Conservation (phyloP, 2,113 vertebrate species). For the Cochlearius cochlearius region DNA sequence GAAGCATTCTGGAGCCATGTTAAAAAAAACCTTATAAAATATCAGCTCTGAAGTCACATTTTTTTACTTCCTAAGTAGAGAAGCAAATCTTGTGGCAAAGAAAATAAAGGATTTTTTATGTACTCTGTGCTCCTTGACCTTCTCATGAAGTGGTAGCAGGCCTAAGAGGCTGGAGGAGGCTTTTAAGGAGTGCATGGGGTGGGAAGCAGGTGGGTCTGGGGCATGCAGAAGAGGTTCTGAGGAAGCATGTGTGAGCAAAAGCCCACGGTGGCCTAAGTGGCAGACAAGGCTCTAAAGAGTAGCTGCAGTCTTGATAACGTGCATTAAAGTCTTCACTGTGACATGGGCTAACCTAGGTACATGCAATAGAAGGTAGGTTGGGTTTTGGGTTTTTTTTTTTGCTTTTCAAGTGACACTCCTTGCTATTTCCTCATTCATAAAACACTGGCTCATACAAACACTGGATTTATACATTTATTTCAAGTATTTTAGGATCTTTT, state of each 20-base stretch:
- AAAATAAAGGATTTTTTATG: background rate
- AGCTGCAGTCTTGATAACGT: background rate
- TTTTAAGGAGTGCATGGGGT: background rate
- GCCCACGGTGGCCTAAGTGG: background rate
- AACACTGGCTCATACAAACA: background rate
- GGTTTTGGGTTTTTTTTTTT: background rate
- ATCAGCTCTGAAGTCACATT: background rate
- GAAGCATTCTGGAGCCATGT: background rate
- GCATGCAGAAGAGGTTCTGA: background rate
- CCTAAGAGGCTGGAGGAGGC: background rate
- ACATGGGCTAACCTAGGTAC: fast-evolving
- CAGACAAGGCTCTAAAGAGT: background rate
- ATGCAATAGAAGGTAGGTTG: background rate
- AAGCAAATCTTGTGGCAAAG: background rate
- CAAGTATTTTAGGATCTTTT: background rate
- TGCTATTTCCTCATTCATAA: background rate
- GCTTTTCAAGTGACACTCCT: background rate
- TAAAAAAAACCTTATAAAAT: background rate
- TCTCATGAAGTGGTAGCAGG: background rate
- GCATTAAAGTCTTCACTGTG: background rate
- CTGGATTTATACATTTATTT: background rate
- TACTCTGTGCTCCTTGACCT: background rate
- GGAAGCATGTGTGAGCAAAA: background rate
- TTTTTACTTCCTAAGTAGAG: background rate
- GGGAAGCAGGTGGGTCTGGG: background rate